Evolutionary conservation across 2,113 vertebrate genomes (phyloP).

Genomic region (Ctenomys sociabilis): DNA sequence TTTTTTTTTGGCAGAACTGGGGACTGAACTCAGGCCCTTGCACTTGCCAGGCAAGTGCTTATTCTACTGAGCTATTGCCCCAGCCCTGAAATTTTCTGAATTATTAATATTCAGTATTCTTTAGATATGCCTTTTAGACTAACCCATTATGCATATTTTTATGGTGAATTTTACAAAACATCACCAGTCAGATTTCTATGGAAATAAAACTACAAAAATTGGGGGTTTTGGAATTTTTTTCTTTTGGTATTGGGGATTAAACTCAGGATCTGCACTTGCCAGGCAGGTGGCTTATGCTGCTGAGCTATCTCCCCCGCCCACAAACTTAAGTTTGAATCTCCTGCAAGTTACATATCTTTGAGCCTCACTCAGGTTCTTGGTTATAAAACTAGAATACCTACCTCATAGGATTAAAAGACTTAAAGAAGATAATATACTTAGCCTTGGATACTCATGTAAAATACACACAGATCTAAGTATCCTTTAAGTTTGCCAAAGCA

Average conservation of each 20-base stretch:
- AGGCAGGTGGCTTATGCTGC: no score
- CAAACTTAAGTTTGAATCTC: background rate
- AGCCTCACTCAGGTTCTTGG: background rate
- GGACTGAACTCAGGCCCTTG: no score
- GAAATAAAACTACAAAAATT: background rate
- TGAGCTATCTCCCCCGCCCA: background rate
- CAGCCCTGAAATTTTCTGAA: background rate
- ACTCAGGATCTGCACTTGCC: no score
- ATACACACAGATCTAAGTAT: background rate
- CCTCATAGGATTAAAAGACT: background rate
- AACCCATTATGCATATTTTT: background rate
- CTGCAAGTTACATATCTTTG: background rate
- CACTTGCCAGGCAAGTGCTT: no score
- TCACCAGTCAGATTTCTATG: background rate
- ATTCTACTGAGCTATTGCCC: no score
- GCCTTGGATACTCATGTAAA: background rate
- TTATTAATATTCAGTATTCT: background rate
- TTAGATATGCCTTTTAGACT: background rate
- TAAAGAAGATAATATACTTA: slow-evolving; percentile 6
- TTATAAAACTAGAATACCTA: slow-evolving; percentile 15
- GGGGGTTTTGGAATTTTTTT: no score
- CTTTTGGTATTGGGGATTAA: no score
- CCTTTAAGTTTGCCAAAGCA: slow-evolving; percentile 20
- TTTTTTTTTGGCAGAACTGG: no score
- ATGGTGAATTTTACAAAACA: slow-evolving; percentile 5